Base-by-base conservation (phyloP, 2,113 vertebrate genomes). In the Parus major region DNA sequence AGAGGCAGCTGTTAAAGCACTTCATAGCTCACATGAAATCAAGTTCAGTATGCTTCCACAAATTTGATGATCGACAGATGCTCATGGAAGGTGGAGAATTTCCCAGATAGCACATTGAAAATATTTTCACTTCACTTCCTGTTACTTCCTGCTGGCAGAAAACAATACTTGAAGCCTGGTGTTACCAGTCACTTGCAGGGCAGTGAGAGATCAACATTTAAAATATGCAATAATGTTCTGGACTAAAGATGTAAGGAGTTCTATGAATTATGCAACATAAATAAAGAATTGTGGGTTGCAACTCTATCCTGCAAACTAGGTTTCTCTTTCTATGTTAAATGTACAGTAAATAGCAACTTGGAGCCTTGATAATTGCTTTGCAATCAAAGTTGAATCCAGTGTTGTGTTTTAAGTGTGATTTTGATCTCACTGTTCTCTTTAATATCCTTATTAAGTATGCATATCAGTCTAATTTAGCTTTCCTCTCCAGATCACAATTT, bases 1-100 rank as follows among this genome's bases (percentile, higher is more conserved):
- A 90, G 76, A 95, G 60, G 31, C 97, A 97, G 93, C 92, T 96
- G 94, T 89, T 87, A 0, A 31, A 92, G 44, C 35, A 47, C 85
- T 94, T 88, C 71, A 57, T 85, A 91, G 63, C 76, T 94, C 53
- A 63, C 68, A 53, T 60, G 61, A 92, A 84, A 93, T 78, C 33
- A 75, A 88, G 71, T 94, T 93, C 73, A 79, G 21, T 73, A 13
- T 61, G 50, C 53, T 93, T 96, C 56, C 73, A 90, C 78, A 83
- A 41, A 84, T 88, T 42, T 90, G 71, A 61, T 91, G 70, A 78
- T 86, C 0, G 15, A 57, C 85, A 94, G 83, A 89, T 94, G 71
- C 46, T 89, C n/a, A 13, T 69, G 55, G 76, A 94, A 87, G 75
- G 71, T 92, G 55, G 46, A 93, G 72, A 76, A 75, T 78, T 80